Evolutionary conservation across 2,113 vertebrate genomes (phyloP), one percentile per base, ranked within the genome.

Genomic region (Anoplopoma fimbria): DNA sequence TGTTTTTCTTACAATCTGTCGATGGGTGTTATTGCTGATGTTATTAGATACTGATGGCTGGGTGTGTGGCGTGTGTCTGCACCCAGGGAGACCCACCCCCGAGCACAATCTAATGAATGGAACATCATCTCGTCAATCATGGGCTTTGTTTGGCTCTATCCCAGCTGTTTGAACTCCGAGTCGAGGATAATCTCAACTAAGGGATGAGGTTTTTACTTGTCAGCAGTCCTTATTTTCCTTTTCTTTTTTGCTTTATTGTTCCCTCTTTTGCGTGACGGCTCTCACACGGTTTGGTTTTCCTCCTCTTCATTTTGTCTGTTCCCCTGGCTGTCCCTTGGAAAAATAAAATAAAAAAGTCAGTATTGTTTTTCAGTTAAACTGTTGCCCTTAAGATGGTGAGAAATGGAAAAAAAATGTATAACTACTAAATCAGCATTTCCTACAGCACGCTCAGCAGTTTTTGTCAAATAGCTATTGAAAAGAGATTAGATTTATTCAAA

Each of bases 51-150:
- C 77, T 65, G 76, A 77, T 77, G 79, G 81, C 84, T 62, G 82
- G 70, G 60, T 87, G 89, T 85, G 87, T 79, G 87, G 88, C 40
- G 60, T 89, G 82, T 88, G 88, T 83, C 78, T 90, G 89, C 83
- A 75, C 68, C 62, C 34, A 34, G 79, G 73, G 82, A 92, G 86
- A 89, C 88, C 90, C 79, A 70, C 82, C 88, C 89, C 77, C 36
- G 6, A 91, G 83, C 88, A 71, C 87, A 89, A 87, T 93, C 87
- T 90, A 91, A 92, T 94, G 89, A 94, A 91, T 93, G 92, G 87
- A 90, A 84, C 90, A 85, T 85, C 80, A 57, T 89, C 87, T 86
- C 74, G 74, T 93, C 92, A 93, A 93, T 94, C 91, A 87, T 7
- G 17, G 47, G 72, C 91, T 93, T 94, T 94, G 92, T 93, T 91